Evolutionary conservation across 2,797 vertebrate species (phyloP).

Genomic region (Phalloptychus januarius): DNA sequence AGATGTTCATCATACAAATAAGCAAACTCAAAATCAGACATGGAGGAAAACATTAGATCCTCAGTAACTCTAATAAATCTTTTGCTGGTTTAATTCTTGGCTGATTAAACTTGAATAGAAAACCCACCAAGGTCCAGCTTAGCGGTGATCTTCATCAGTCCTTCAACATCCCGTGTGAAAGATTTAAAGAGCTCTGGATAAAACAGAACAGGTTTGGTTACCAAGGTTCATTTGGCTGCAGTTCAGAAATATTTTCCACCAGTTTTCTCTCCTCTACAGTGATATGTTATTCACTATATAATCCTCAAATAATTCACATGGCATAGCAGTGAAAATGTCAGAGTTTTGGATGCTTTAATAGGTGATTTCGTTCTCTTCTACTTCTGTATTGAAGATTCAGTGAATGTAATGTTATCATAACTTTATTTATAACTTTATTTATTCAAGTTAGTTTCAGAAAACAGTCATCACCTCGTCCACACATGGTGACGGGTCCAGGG

Average conservation of each 20-base stretch:
- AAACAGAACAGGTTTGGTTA: not conserved
- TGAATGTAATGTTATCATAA: not conserved
- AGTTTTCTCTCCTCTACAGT: not conserved
- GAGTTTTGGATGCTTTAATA: not conserved
- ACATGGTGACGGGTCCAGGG: not conserved
- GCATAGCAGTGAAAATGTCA: too few species aligned
- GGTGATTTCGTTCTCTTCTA: not conserved
- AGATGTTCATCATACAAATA: not conserved
- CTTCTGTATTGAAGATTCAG: not conserved
- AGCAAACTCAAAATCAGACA: not conserved
- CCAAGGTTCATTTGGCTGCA: not conserved
- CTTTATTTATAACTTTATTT: not conserved
- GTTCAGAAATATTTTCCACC: not conserved
- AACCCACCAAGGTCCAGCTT: slow-evolving; percentile 16
- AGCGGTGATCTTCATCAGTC: not conserved
- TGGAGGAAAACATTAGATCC: not conserved
- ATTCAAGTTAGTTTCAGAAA: not conserved
- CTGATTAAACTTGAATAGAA: not conserved
- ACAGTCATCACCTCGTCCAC: not conserved
- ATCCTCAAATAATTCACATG: not conserved
- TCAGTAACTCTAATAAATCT: not conserved
- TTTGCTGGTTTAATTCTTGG: not conserved
- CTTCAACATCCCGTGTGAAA: not conserved
- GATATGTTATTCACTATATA: not conserved
- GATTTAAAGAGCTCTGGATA: not conserved